Evolutionary conservation across 2,113 vertebrate genomes (phyloP), one percentile per base, ranked within the genome.

Genomic region (Leuciscus idus): DNA sequence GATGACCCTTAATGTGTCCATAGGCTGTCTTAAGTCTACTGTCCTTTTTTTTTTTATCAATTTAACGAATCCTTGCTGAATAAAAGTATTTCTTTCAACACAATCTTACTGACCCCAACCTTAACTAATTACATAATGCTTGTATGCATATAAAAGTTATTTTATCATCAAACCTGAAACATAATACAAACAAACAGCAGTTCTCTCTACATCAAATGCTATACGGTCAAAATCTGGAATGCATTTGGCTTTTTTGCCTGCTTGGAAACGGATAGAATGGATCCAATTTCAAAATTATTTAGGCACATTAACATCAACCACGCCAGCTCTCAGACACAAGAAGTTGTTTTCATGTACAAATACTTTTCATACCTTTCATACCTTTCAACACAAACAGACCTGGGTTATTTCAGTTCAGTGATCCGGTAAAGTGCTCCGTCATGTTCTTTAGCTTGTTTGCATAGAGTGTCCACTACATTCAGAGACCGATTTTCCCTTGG

Each of bases 361-460:
- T 8, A 2, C 36, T 15, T 62, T 43, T 26, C 77, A 43, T 78
- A 36, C 13, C 19, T 23, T 59, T 59, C 52, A 39, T 78, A 36
- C 13, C 19, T 23, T 78, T 59, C 52, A 39, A 61, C 36, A 43
- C 13, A 55, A 78, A 55, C 75, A 57, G 50, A n/a, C 39, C 39
- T 17, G 28, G 64, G 28, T 68, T 33, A 68, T n/a, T 75, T 48
- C 73, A 75, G 43, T 46, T 80, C 77, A 80, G 77, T 15, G 59
- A 48, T 10, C 48, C 6, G 9, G 59, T 28, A 19, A 62, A 81
- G 36, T 43, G 13, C 78, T 64, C 57, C 10, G n/a, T 46, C 12
- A 3, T 21, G 23, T 64, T 48, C 59, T 48, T 81, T 62, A 26
- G 36, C 78, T 62, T 46, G 36, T 39, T 80, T 80, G 78, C 78